These are phyloP conservation scores for Diaperis boleti DNA, from an alignment of 2,888 invertebrate genomes.

Conservation along the genomic window DNA sequence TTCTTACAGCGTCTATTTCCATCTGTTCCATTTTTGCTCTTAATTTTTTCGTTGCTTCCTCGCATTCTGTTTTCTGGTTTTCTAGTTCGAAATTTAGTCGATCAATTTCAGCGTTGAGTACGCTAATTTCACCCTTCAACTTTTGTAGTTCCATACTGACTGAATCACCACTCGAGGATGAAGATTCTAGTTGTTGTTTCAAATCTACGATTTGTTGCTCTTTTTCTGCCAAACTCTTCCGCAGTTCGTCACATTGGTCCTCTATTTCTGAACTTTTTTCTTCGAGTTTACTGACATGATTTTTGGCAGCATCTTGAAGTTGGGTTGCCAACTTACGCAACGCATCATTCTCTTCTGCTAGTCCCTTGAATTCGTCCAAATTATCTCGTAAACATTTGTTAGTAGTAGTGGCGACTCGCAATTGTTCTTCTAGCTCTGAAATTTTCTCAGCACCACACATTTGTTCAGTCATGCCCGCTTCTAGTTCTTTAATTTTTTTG, in stretches of 20 bases:
- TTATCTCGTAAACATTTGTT: slow-evolving; percentile 51
- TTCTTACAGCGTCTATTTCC: not conserved
- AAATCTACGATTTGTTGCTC: slow-evolving; percentile 3
- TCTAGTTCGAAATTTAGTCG: slow-evolving; percentile 26
- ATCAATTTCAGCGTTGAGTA: slow-evolving; percentile 27
- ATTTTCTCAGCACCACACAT: slow-evolving; percentile 6
- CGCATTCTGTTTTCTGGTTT: slow-evolving; percentile 30
- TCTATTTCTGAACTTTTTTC: slow-evolving; percentile 23
- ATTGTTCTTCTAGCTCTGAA: slow-evolving; percentile 51
- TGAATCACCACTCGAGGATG: not conserved
- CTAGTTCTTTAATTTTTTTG: slow-evolving; percentile 41
- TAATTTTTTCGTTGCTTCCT: slow-evolving; percentile 41
- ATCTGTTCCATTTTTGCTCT: slow-evolving; percentile 9
- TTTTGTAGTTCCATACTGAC: not conserved
- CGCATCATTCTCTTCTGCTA: slow-evolving; percentile 58
- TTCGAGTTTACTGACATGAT: slow-evolving; percentile 55
- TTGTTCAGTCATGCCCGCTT: slow-evolving; percentile 45
- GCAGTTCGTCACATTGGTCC: not conserved
- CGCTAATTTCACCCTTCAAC: slow-evolving; percentile 24
- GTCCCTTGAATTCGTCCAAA: slow-evolving; percentile 36
- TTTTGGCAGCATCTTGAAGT: slow-evolving; percentile 61
- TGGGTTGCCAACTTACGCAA: slow-evolving; percentile 58
- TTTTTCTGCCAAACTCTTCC: slow-evolving; percentile 10
- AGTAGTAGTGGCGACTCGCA: slow-evolving; percentile 42
- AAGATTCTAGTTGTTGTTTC: not conserved